Evolutionary conservation across 2,797 vertebrate genomes (phyloP), one percentile per base, ranked within the genome.

Genomic region (Cynopterus sphinx): DNA sequence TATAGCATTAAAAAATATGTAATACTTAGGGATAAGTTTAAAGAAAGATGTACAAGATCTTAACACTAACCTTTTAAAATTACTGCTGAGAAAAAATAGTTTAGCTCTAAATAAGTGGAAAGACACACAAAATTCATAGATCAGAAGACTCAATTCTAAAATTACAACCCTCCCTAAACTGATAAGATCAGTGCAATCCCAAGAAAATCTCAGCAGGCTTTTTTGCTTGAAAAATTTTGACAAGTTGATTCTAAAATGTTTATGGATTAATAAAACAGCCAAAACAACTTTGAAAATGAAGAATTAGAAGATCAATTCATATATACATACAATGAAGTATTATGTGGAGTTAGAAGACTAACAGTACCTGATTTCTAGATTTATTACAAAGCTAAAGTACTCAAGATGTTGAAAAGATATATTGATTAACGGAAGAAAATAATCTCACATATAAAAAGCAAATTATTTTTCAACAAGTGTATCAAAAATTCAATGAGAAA

Each of bases 61-160:
- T 67, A 95, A 92, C 11, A 87, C 49, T 93, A 88, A 87, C 75
- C 12, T 65, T 90, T 91, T 53, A 46, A 91, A 95, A 92, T 90
- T 10, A 73, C 31, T 93, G 51, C 55, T 61, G 21, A 95, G 46
- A 67, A 91, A 90, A 91, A 93, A 73, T 19, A 61, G 26, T 90
- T n/a, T n/a, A n/a, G 33, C 33, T 49, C 49, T 96, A 67, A 81
- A 31, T 68, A 92, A 90, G 46, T 53, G 5, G 31, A 91, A 91
- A 94, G 33, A 87, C 21, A 91, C 5, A 94, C 22, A 46, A 39
- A 92, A 70, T 59, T 36, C 33, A 82, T 6, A 28, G 28, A 87
- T 55, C 59, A 82, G 26, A 94, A 96, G 13, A 70, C 41, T 71
- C 55, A 74, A 57, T 95, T 51, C 13, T 90, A 85, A 96, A 75